phyloP scores from a whole-genome alignment of 2,113 vertebrate genomes.

The Gobius niger region DNA sequence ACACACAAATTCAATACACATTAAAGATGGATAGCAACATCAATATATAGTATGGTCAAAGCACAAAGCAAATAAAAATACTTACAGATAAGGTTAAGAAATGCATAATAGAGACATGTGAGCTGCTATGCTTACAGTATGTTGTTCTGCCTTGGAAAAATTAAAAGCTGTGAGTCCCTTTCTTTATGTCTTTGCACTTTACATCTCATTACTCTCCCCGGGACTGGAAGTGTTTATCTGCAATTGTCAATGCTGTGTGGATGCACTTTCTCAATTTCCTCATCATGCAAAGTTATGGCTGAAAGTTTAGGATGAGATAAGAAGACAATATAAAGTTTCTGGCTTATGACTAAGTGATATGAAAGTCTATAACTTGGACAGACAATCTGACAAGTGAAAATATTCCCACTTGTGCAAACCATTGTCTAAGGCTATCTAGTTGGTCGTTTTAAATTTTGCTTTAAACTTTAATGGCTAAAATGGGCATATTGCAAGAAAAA shows the following conservation, averaged over 20 bases:
- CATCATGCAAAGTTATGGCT: conserved; percentile 3
- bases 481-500: no score
- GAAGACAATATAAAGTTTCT: conserved; percentile 11
- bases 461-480: no score
- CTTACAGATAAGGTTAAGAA: conserved; percentile 6
- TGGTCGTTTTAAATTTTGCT: no score
- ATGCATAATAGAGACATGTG: neutral
- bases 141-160: conserved; percentile 4
- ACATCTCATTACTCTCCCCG: conserved; percentile 8
- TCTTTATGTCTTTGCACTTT: conserved; percentile 13
- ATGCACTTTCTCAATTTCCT: conserved; percentile 8
- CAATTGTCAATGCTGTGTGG: conserved; percentile 20
- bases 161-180: conserved; percentile 10
- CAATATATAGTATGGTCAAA: no score
- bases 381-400: conserved; percentile 35
- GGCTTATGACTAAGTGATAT: conserved; percentile 17
- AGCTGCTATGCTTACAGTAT: conserved; percentile 1
- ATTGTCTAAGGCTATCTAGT: no score
- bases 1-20: no score
- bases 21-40: no score
- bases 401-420: conserved; percentile 22
- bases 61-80: conserved; percentile 9
- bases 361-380: conserved; percentile 20
- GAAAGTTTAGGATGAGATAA: conserved; percentile 14
- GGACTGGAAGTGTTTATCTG: conserved; percentile 24